These are phyloP conservation scores for Tetrax tetrax DNA, from an alignment of 2,113 vertebrate species.

Conservation along the genomic window DNA sequence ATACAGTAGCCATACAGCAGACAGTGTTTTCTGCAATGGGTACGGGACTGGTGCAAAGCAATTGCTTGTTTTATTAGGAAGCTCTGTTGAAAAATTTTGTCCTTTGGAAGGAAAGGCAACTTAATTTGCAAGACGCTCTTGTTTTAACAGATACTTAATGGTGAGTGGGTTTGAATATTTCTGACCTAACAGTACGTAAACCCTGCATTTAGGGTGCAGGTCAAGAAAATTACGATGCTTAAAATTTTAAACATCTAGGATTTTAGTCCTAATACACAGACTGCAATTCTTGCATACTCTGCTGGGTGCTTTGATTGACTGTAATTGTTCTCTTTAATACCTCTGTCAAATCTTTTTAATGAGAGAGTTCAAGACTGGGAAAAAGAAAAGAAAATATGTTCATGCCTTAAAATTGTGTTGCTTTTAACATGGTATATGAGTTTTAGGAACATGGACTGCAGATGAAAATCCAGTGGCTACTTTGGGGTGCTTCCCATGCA, in stretches of 20 bases:
- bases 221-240: not conserved
- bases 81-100: not conserved
- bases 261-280: not conserved
- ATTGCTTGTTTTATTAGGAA: not conserved
- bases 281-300: not conserved
- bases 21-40: not conserved
- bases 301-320: not conserved
- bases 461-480: not conserved
- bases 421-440: not conserved
- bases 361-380: not conserved
- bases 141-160: not conserved
- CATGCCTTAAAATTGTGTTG: not conserved
- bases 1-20: accelerated
- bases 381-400: not conserved
- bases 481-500: not conserved
- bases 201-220: not conserved
- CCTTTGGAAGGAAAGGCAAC: not conserved
- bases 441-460: not conserved
- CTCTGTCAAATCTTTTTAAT: not conserved
- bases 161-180: not conserved
- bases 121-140: not conserved
- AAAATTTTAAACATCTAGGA: not conserved
- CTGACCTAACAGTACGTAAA: not conserved
- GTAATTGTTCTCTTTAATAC: not conserved
- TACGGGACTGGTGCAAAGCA: not conserved